Evolutionary conservation across 1,140 invertebrate species (phyloP).

Genomic region (Drosophila sucinea): DNA sequence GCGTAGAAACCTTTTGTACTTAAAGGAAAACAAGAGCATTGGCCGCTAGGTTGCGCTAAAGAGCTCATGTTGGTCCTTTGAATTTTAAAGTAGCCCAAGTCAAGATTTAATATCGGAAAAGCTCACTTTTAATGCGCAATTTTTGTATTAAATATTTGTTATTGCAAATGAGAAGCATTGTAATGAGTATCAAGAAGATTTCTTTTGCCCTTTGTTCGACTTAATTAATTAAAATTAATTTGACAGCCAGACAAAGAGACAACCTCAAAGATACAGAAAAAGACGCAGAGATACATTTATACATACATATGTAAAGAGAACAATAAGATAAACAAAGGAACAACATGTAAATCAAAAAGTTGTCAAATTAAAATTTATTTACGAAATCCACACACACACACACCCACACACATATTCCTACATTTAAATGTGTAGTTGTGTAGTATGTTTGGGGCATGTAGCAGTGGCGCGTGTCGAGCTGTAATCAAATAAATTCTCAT

Average conservation of each 20-base stretch:
- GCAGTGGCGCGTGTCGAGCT: background rate
- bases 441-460: constrained; percentile 6
- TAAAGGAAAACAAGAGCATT: too few relatives aligned
- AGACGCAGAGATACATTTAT: background rate
- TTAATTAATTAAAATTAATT: constrained; percentile 51
- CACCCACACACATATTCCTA: background rate
- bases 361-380: constrained; percentile 37
- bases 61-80: too few relatives aligned
- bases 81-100: too few relatives aligned
- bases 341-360: constrained; percentile 37
- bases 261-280: background rate
- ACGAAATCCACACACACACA: constrained; percentile 1
- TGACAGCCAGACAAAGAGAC: constrained; percentile 20
- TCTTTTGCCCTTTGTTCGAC: constrained; percentile 10
- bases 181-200: background rate
- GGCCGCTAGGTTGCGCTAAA: too few relatives aligned
- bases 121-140: too few relatives aligned
- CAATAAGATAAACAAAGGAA: background rate
- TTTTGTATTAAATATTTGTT: background rate
- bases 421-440: background rate
- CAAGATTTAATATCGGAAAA: too few relatives aligned
- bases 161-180: background rate
- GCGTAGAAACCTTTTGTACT: too few relatives aligned
- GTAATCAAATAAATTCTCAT: constrained; percentile 11
- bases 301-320: background rate